phyloP scores from a whole-genome alignment of 2,113 vertebrate genomes.

The Nesospiza acunhae region DNA sequence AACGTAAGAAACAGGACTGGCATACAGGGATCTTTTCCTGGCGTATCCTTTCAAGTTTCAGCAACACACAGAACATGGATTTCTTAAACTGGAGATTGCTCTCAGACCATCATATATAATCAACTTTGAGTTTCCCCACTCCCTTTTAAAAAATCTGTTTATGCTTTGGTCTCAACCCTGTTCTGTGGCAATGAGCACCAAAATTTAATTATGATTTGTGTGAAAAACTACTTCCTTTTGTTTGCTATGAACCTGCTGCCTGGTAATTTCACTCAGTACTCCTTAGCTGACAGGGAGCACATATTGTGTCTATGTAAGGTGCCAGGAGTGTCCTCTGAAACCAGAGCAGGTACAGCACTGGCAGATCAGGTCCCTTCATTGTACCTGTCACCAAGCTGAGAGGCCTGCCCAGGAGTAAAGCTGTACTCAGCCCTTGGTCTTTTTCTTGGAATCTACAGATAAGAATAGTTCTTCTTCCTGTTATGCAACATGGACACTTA shows the following conservation, averaged over 20 bases:
- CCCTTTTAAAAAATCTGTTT: neutral
- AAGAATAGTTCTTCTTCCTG: neutral
- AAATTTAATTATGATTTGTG: neutral
- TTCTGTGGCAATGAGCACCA: neutral
- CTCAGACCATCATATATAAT: neutral
- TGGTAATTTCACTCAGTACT: neutral
- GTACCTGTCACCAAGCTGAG: neutral
- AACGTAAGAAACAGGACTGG: neutral
- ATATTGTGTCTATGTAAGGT: neutral
- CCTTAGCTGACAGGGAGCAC: neutral
- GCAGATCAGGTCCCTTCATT: neutral
- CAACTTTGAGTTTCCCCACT: neutral
- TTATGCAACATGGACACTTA: neutral
- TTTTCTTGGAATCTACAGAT: neutral
- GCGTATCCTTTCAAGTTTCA: neutral
- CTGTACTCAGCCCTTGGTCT: neutral
- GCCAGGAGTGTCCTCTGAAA: neutral
- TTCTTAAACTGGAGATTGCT: neutral
- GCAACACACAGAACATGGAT: neutral
- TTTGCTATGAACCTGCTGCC: neutral
- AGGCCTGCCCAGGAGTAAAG: neutral
- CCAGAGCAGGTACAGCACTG: neutral
- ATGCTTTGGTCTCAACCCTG: neutral
- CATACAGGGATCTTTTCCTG: neutral
- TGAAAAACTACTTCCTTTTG: constrained; percentile 33